These are phyloP conservation scores for Schlechtendalia chinensis DNA, from an alignment of 1,140 invertebrate genomes.

Conservation along the genomic window DNA sequence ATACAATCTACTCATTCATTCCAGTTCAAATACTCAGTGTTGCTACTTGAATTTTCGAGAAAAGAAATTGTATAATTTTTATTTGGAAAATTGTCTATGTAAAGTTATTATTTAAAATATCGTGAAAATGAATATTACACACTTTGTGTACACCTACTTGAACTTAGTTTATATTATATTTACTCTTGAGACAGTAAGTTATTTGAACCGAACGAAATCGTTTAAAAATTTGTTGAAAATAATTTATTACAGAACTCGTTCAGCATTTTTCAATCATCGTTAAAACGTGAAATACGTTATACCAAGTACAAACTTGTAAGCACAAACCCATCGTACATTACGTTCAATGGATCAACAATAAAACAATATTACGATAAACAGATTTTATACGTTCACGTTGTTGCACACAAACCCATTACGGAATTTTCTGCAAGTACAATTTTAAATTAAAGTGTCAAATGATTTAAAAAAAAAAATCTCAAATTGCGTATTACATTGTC, in stretches of 20 bases:
- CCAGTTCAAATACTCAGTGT: no score
- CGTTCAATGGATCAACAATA: not conserved
- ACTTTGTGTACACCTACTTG: not conserved
- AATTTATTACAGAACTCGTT: not conserved
- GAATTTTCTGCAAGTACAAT: not conserved
- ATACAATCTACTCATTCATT: no score
- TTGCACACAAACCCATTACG: not conserved
- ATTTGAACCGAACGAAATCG: not conserved
- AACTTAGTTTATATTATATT: not conserved
- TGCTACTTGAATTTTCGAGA: no score
- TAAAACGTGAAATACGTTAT: slow-evolving; percentile 15
- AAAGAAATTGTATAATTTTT: no score
- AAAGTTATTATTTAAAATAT: no score
- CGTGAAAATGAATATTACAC: not conserved
- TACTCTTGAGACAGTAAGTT: not conserved
- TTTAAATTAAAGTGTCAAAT: no score
- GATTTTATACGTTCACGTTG: not conserved
- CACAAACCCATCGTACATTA: not conserved
- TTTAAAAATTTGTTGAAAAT: not conserved
- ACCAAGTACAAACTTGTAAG: not conserved
- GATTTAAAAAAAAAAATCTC: no score
- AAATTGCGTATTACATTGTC: no score
- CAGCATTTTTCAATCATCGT: not conserved
- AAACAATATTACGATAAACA: slow-evolving; percentile 8
- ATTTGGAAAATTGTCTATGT: no score